Base-by-base conservation (phyloP, 2,888 invertebrate species). In the Cartodere bifasciata region DNA sequence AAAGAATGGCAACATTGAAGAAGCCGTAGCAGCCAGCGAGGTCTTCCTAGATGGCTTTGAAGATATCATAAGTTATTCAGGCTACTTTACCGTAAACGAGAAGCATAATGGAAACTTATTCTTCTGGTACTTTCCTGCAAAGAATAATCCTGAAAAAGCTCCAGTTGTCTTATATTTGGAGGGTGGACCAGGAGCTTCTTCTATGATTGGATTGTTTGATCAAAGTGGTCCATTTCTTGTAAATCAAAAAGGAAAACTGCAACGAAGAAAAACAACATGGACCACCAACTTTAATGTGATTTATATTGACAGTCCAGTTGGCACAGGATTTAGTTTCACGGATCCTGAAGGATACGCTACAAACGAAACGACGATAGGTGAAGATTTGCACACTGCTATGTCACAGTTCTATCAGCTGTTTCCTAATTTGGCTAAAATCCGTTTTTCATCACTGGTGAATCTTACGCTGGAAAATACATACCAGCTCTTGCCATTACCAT, bases 261-360 rank as follows among this genome's bases (percentile, higher is more conserved):
- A 20, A 20, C 5, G 11, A 22, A 3, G 20, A 2, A 4, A 22
- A 36, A 68, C 84, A 21, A 73, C 78, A 9, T 88, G 90, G 90
- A 77, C 74, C 34, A 59, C 68, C 15, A 72, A 70, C 5, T 81
- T 82, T 50, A 75, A 77, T 44, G 55, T 91, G 21, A 66, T 91
- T 28, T 91, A 83, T 52, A 79, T 91, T 31, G 91, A 91, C 52
- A 90, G 87, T 55, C 91, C 91, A 0, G 90, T 85, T 2, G 87
- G 88, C 2, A 82, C 87, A 2, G 91, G 91, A 0, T 91, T 79
- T 53, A 90, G 88, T 57, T 90, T 85, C 48, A 86, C 90, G 0
- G 70, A 75, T 2, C 69, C 75, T 2, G 65, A 55, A 29, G 88
- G 90, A 0, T 90, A 81, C 55, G 82, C 82, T 4, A 69, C 60